Evolutionary conservation across 2,113 vertebrate species (phyloP).

Genomic region (Hypocryptadius cinnamomeus): DNA sequence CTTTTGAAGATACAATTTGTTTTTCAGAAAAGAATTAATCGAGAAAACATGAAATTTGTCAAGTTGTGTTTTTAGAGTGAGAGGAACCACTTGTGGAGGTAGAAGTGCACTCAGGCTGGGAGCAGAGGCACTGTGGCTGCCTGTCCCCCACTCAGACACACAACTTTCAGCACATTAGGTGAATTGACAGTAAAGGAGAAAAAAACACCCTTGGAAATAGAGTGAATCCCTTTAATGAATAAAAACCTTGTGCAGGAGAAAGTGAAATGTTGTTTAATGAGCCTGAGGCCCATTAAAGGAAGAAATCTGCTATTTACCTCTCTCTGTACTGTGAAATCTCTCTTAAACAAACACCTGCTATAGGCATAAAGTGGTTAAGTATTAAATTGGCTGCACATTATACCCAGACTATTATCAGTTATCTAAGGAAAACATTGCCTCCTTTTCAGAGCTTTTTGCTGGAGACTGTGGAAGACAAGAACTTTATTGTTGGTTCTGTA

Average conservation of each 20-base stretch:
- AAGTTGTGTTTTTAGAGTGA: neutral
- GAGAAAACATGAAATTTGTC: neutral
- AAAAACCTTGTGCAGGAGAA: neutral
- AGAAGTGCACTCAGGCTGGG: neutral
- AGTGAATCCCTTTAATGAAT: conserved; percentile 8
- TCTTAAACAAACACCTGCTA: conserved; percentile 47
- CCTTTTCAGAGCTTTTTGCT: neutral
- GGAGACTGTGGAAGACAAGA: neutral
- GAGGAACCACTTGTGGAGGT: neutral
- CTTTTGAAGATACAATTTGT: neutral
- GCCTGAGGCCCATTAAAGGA: conserved; percentile 9
- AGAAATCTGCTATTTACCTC: conserved; percentile 39
- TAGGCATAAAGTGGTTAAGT: conserved; percentile 14
- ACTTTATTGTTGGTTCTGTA: conserved; percentile 6
- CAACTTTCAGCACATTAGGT: neutral
- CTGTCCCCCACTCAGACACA: neutral
- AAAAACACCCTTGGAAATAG: neutral
- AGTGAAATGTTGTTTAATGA: conserved; percentile 17
- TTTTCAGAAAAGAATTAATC: neutral
- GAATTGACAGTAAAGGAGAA: neutral
- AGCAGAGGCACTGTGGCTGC: neutral
- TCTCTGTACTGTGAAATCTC: conserved; percentile 3
- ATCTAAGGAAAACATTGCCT: conserved; percentile 40
- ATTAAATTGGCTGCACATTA: conserved; percentile 41
- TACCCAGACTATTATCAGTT: conserved; percentile 17